phyloP scores from a whole-genome alignment of 2,113 vertebrate species.

The Suncus etruscus region DNA sequence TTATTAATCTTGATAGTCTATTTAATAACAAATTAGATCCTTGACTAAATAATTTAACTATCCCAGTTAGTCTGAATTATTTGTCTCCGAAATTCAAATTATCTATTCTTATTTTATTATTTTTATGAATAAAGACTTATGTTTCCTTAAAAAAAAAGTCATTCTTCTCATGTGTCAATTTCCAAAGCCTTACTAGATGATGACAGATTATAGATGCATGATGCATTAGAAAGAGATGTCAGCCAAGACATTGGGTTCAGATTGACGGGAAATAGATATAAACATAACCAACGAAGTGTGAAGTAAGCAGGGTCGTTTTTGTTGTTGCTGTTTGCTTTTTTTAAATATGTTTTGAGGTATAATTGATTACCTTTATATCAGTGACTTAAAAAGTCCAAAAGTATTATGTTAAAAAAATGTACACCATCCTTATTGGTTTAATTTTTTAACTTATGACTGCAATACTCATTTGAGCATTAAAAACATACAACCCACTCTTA shows the following conservation, averaged over 20 bases:
- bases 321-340: neutral
- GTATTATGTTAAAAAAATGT: too few relatives aligned
- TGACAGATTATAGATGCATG: neutral
- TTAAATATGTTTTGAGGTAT: neutral
- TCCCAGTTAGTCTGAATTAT: too few relatives aligned
- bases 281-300: too few relatives aligned
- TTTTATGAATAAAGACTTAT: neutral
- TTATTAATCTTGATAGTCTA: neutral
- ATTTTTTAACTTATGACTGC: neutral
- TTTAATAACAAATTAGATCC: neutral
- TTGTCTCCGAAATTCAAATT: neutral
- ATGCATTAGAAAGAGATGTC: neutral
- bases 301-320: neutral
- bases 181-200: neutral
- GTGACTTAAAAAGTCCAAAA: neutral
- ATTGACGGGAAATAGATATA: neutral
- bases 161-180: neutral
- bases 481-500: neutral
- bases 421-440: too few relatives aligned
- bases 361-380: neutral
- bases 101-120: neutral
- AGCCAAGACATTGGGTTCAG: neutral
- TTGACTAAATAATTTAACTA: neutral
- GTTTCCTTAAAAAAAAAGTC: neutral
- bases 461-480: neutral